Percentiles rank a stretch among this genome's conserved stretches.
phyloP scores from a whole-genome alignment of 2,888 invertebrate genomes.

The Tetropium fuscum region DNA sequence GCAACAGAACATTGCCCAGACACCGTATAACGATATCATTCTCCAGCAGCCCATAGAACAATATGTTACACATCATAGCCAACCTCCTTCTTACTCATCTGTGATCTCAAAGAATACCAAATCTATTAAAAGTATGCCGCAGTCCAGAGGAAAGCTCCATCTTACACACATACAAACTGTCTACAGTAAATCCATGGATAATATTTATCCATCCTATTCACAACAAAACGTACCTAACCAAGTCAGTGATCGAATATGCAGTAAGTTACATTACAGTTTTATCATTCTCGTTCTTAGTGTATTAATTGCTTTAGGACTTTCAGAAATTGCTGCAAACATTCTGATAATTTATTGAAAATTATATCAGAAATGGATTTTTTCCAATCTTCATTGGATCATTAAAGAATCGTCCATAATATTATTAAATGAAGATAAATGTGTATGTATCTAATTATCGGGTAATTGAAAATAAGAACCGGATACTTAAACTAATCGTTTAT shows the following conservation, averaged over 20 bases:
- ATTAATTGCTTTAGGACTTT: too few species aligned
- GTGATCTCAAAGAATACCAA: slow-evolving; percentile 56
- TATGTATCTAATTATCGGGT: too few species aligned
- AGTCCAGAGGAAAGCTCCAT: slow-evolving; percentile 12
- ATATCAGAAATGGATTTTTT: too few species aligned
- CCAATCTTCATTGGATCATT: too few species aligned
- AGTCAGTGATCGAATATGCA: slow-evolving; percentile 39
- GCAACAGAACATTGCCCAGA: slow-evolving; percentile 27
- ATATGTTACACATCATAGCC: slow-evolving; percentile 57
- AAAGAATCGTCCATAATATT: too few species aligned
- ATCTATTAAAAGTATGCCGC: slow-evolving; percentile 40
- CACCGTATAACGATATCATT: slow-evolving; percentile 28
- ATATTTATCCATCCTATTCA: slow-evolving; percentile 42
- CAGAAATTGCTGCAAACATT: too few species aligned
- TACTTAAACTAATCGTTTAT: too few species aligned
- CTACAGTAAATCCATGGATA: slow-evolving; percentile 44
- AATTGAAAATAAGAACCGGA: too few species aligned
- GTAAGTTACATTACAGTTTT: slow-evolving; percentile 33
- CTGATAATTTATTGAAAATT: too few species aligned
- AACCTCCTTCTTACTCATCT: slow-evolving; percentile 59
- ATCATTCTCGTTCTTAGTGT: not conserved
- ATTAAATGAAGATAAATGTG: too few species aligned
- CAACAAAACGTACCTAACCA: slow-evolving; percentile 35
- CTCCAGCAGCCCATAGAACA: slow-evolving; percentile 56
- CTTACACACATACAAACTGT: slow-evolving; percentile 21